Conservation (phyloP, 2,797 vertebrate species). For the Nothura maculosa region DNA sequence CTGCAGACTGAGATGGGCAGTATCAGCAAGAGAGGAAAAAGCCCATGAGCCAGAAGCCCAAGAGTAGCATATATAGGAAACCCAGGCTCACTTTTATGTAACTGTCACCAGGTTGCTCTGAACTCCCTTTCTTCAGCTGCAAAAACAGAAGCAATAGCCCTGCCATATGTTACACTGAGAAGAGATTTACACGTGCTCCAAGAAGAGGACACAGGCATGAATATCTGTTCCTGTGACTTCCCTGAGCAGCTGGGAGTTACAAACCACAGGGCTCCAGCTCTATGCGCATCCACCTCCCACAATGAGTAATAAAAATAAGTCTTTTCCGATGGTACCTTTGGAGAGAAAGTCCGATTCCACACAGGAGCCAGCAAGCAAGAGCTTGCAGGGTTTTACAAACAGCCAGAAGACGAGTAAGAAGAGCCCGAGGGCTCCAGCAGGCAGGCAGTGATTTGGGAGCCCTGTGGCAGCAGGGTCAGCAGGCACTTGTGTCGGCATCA, state of each 20-base stretch:
- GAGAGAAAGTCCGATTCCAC: background rate
- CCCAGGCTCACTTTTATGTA: background rate
- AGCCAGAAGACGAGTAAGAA: background rate
- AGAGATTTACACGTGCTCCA: accelerated
- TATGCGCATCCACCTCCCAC: background rate
- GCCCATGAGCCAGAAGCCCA: background rate
- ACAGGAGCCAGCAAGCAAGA: background rate
- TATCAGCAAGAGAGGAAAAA: background rate
- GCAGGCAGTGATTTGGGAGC: background rate
- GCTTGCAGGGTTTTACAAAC: background rate
- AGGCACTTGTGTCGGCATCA: background rate
- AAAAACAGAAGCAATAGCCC: background rate
- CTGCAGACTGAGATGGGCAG: background rate
- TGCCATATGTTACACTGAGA: background rate
- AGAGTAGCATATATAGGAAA: background rate
- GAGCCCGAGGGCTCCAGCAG: background rate
- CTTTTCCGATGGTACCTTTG: background rate
- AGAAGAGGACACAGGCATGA: background rate
- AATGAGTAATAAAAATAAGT: background rate
- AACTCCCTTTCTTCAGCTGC: background rate
- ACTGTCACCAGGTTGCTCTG: background rate
- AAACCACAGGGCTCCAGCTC: background rate
- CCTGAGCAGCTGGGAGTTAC: background rate
- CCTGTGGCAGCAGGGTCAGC: background rate
- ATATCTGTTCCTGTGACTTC: background rate